Conservation (phyloP, 2,113 vertebrate genomes). For the Oreochromis spilurus region DNA sequence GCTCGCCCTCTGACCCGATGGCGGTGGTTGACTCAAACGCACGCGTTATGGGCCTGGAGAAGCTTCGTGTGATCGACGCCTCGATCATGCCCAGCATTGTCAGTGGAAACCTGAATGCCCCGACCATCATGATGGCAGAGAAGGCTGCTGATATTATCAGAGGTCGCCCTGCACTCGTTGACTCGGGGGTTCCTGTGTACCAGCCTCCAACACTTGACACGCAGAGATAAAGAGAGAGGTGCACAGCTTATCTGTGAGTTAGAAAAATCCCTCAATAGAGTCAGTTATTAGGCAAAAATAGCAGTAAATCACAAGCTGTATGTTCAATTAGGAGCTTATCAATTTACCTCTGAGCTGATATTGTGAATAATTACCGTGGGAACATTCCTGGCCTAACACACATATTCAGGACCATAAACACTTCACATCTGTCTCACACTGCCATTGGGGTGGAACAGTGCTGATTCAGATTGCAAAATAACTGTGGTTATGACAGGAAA, state of each 20-base stretch:
- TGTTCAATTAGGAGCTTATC: not conserved
- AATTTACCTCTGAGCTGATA: not conserved
- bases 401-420: not conserved
- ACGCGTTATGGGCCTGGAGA: constrained; percentile 83
- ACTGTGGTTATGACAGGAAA: not conserved
- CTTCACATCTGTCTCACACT: not conserved
- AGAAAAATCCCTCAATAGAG: not conserved
- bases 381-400: not conserved
- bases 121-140: constrained; percentile 95
- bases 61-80: constrained; percentile 87
- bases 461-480: not conserved
- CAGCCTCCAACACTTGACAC: constrained; percentile 75
- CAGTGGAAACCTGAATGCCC: constrained; percentile 93
- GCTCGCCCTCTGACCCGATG: constrained; percentile 74
- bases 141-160: constrained; percentile 90
- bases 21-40: constrained; percentile 85
- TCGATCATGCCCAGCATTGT: constrained; percentile 96
- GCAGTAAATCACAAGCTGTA: not conserved
- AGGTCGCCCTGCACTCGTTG: constrained; percentile 75
- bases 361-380: not conserved
- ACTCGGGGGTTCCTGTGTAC: constrained; percentile 81
- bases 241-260: not conserved
- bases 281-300: not conserved
- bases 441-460: not conserved
- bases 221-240: constrained; percentile 71